These are phyloP conservation scores for Scyliorhinus canicula DNA, from an alignment of 2,797 vertebrate genomes.

Conservation along the genomic window DNA sequence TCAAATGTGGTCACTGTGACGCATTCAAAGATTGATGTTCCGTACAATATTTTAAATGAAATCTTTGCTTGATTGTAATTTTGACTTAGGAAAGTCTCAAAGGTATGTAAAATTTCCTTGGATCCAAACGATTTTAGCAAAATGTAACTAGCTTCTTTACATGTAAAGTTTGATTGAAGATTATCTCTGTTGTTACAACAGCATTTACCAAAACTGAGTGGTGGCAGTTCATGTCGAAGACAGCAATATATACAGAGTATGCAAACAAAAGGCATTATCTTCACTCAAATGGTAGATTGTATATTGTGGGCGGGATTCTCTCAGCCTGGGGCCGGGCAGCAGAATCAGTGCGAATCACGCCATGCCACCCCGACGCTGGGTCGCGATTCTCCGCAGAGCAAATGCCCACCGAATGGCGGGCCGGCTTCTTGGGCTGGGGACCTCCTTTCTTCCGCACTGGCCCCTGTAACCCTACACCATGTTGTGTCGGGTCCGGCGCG, in stretches of 20 bases:
- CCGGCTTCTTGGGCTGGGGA: too few relatives aligned
- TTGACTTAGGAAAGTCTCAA: neutral
- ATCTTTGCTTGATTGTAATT: neutral
- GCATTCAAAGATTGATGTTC: neutral
- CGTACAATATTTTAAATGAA: neutral
- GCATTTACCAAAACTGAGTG: neutral
- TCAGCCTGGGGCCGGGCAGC: too few relatives aligned
- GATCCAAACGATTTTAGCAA: neutral
- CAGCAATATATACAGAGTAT: neutral
- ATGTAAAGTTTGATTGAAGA: neutral
- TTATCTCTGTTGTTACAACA: neutral
- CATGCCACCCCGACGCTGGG: too few relatives aligned
- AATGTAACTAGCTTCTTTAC: neutral
- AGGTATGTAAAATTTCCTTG: neutral
- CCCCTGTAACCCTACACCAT: too few relatives aligned
- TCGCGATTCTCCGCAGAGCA: too few relatives aligned
- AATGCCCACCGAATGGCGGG: too few relatives aligned
- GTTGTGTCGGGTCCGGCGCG: too few relatives aligned
- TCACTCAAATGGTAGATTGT: neutral
- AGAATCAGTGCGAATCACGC: too few relatives aligned
- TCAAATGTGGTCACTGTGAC: neutral
- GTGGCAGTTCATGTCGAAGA: neutral
- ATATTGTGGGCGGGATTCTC: too few relatives aligned
- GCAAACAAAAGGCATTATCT: neutral
- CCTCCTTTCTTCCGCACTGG: too few relatives aligned